Base-by-base conservation (phyloP, 2,797 vertebrate genomes). In the Mus caroli region DNA sequence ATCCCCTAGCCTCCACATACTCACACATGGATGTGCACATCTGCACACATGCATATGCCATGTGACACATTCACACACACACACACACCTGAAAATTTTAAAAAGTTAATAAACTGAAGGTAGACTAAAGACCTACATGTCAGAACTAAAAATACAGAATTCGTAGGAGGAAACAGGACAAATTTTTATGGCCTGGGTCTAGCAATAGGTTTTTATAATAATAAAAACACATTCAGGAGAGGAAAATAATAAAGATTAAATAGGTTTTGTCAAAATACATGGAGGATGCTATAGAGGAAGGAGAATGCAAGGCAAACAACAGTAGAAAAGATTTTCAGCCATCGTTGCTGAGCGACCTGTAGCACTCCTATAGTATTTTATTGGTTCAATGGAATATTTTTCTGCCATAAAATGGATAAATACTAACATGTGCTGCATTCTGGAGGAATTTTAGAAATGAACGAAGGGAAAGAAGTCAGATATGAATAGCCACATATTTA, bases 141-240 rank as follows among this genome's bases (percentile, higher is more conserved):
- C 79, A 77, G n/a, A 56, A 26, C 13, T 95, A 73, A 95, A 88
- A 90, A 43, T 62, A 76, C 15, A 86, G n/a, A 83, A 62, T 15
- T 17, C 2, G 26, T 43, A 43, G 80, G 37, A 83, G 56, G 56
- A 43, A 62, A 62, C 56, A 62, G 14, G 26, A 43, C 26, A 90
- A 67, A 82, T 34, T 87, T 34, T 83, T 40, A 80, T 8, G 54
- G 58, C 58, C 90, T 86, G 50, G 20, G 54, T 90, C 84, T 71
- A 37, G 24, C 69, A 62, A 37, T 90, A 28, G 17, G 52, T 83
- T 88, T 43, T 88, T 67, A 54, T 60, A 79, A 80, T 69, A 54
- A 17, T 10, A 50, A 96, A 78, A 84, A 50, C 22, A 43, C 11
- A 37, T 6, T 15, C 8, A 67, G 37, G 6, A 91, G 22, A 91